Conservation (phyloP, 2,888 invertebrate genomes). For the Drosophila picticornis region DNA sequence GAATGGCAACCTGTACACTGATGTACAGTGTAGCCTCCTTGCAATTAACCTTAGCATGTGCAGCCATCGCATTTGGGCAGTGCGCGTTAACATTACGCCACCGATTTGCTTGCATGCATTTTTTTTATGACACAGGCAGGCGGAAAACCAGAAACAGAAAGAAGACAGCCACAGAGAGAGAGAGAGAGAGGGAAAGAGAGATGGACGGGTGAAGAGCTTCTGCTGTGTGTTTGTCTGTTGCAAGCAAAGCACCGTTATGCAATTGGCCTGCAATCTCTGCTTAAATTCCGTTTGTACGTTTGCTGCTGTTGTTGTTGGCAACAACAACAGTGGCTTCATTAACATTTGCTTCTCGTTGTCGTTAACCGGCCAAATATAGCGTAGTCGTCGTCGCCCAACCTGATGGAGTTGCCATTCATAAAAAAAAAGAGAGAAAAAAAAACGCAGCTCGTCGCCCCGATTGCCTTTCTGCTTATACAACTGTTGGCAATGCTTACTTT, state of each 20-base stretch:
- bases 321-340: conserved; percentile 65
- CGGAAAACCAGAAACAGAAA: conserved; percentile 49
- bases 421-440: conserved; percentile 37
- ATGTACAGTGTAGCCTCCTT: conserved; percentile 4
- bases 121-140: conserved; percentile 28
- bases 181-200: not conserved
- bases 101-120: conserved; percentile 8
- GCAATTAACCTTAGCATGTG: conserved; percentile 21
- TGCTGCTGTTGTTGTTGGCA: conserved; percentile 64
- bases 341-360: conserved; percentile 52
- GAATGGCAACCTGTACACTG: not conserved
- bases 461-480: conserved; percentile 58
- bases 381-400: conserved; percentile 41
- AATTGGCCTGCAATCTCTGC: conserved; percentile 73
- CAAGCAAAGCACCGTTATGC: conserved; percentile 70
- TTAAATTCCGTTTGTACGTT: conserved; percentile 48
- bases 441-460: conserved; percentile 14
- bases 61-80: conserved; percentile 25
- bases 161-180: conserved; percentile 34
- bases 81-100: conserved; percentile 35
- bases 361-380: conserved; percentile 29
- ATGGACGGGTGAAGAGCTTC: conserved; percentile 21
- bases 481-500: conserved; percentile 26
- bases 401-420: conserved; percentile 66
- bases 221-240: conserved; percentile 44